phyloP scores from a whole-genome alignment of 2,797 vertebrate species.

The Bradypus variegatus region DNA sequence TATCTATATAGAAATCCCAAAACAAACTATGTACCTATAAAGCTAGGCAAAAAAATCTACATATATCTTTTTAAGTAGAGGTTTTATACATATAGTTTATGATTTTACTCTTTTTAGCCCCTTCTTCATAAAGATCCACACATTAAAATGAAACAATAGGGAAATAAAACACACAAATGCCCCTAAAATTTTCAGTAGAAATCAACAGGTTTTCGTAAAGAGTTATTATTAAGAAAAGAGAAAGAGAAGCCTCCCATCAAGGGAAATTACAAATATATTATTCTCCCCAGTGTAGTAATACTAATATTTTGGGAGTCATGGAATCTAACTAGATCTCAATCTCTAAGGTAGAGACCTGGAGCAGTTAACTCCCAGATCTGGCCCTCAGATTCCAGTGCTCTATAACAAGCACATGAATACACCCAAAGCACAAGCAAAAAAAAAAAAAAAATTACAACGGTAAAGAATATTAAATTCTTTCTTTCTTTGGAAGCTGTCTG shows the following conservation, averaged over 20 bases:
- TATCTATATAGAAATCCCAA: background rate
- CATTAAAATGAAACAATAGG: constrained; percentile 14
- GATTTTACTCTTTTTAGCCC: background rate
- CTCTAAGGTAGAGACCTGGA: background rate
- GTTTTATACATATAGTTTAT: background rate
- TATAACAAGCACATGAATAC: background rate
- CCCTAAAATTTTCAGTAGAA: background rate
- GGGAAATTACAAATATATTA: background rate
- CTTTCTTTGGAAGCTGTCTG: background rate
- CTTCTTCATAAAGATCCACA: background rate
- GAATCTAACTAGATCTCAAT: background rate
- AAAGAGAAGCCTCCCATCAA: background rate
- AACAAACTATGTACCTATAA: background rate
- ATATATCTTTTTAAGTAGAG: background rate
- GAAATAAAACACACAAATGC: background rate
- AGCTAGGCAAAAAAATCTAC: background rate
- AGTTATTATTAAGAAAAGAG: constrained; percentile 22
- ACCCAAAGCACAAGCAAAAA: background rate
- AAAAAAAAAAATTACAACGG: background rate
- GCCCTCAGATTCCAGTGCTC: background rate
- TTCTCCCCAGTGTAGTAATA: background rate
- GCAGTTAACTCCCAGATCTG: background rate
- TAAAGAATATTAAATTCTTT: background rate
- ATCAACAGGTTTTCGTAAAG: background rate
- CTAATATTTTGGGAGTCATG: background rate